Evolutionary conservation across 1,140 invertebrate species (phyloP).

Genomic region (Sitodiplosis mosellana): DNA sequence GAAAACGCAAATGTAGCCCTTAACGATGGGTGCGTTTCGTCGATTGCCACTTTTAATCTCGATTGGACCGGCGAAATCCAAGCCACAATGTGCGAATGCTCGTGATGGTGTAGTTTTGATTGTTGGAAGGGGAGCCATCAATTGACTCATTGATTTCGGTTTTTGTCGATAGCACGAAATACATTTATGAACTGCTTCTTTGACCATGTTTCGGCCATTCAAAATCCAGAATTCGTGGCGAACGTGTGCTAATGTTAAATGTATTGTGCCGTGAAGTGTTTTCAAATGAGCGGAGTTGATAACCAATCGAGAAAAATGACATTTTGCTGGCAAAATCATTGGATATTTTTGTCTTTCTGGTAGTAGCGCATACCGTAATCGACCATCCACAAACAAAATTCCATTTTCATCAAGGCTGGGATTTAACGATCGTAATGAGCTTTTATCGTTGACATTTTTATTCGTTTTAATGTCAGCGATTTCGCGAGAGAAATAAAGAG

Average conservation of each 20-base stretch:
- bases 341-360: not conserved
- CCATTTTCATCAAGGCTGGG: not conserved
- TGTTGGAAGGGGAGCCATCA: not conserved
- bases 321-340: not conserved
- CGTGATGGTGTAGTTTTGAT: conserved; percentile 1
- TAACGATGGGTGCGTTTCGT: conserved; percentile 8
- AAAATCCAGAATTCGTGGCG: not conserved
- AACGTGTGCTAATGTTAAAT: not conserved
- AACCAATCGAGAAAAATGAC: not conserved
- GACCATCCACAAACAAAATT: not conserved
- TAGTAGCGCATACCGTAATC: not conserved
- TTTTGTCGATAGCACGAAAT: not conserved
- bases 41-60: conserved; percentile 9
- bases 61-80: conserved; percentile 22
- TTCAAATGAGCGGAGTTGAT: not conserved
- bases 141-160: not conserved
- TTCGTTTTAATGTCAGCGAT: not conserved
- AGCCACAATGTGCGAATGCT: conserved; percentile 12
- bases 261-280: not conserved
- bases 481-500: too few relatives aligned
- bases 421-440: not conserved
- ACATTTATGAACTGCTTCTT: not conserved
- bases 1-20: conserved; percentile 14
- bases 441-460: not conserved
- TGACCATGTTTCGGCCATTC: not conserved